Percentiles rank a stretch among this genome's conserved stretches.
These are phyloP conservation scores for Orchesellides sinensis DNA, from an alignment of 2,888 invertebrate genomes.

Conservation along the genomic window DNA sequence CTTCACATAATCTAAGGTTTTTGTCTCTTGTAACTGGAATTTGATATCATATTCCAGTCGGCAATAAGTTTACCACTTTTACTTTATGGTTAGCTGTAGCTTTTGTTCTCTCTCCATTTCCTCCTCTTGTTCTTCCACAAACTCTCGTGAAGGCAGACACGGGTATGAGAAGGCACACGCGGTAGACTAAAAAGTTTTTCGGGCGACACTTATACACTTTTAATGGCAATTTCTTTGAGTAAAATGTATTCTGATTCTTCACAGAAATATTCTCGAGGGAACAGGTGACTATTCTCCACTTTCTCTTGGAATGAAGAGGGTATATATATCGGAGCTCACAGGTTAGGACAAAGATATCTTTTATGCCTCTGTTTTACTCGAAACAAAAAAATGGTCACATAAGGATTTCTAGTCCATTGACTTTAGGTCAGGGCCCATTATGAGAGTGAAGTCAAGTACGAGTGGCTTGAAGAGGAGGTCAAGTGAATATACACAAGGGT, in stretches of 20 bases:
- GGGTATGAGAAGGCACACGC: too few species aligned
- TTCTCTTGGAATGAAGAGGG: neutral
- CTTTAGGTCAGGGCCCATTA: slow-evolving; percentile 47
- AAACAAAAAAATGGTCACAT: slow-evolving; percentile 57
- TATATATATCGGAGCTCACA: too few species aligned
- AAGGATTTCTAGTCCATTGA: slow-evolving; percentile 56
- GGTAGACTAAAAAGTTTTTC: neutral
- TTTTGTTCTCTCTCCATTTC: neutral
- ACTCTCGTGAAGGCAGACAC: neutral
- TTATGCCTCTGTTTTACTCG: slow-evolving; percentile 34
- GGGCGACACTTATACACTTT: slow-evolving; percentile 21
- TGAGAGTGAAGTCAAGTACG: slow-evolving; percentile 7
- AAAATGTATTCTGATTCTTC: neutral
- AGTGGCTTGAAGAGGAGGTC: neutral
- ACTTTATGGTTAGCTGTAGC: neutral
- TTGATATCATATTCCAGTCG: slow-evolving; percentile 15
- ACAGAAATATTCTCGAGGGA: slow-evolving; percentile 35
- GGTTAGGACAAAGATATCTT: slow-evolving; percentile 15
- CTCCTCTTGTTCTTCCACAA: neutral
- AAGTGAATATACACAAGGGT: neutral
- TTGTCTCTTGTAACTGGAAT: neutral
- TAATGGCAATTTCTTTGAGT: slow-evolving; percentile 16
- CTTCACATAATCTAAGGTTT: slow-evolving; percentile 18
- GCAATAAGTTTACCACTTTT: slow-evolving; percentile 2
- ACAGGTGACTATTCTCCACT: slow-evolving; percentile 42